Conservation (phyloP, 2,888 invertebrate genomes). For the Meloe dianella region DNA sequence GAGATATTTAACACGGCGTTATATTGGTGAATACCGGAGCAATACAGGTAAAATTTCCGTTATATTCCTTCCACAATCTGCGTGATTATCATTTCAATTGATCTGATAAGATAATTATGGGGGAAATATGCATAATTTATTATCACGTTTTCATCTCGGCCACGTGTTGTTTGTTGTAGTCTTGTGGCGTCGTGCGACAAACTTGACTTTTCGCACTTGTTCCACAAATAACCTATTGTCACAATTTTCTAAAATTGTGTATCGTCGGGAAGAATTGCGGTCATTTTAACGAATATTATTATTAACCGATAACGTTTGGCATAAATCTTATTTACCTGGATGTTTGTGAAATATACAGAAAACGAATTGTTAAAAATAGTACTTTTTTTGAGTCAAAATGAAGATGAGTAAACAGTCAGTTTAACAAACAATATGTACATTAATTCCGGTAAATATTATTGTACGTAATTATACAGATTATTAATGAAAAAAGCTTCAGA, state of each 20-base stretch:
- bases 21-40: conserved; percentile 81
- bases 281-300: not conserved
- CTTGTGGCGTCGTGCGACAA: too few relatives aligned
- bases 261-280: not conserved
- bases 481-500: not conserved
- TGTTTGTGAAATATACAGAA: not conserved
- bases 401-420: not conserved
- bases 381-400: not conserved
- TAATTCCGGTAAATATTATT: not conserved
- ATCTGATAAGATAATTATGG: too few relatives aligned
- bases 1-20: conserved; percentile 77
- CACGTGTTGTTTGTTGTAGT: too few relatives aligned
- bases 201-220: not conserved
- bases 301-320: not conserved
- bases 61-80: too few relatives aligned
- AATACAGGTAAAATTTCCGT: conserved; percentile 80
- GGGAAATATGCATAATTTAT: too few relatives aligned
- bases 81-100: too few relatives aligned
- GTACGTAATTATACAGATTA: not conserved
- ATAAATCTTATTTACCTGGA: not conserved
- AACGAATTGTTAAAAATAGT: not conserved
- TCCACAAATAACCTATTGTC: not conserved
- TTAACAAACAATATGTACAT: not conserved
- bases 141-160: too few relatives aligned
- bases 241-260: too few relatives aligned